phyloP scores from a whole-genome alignment of 2,113 vertebrate species.

The Epinephelus cyanopodus region DNA sequence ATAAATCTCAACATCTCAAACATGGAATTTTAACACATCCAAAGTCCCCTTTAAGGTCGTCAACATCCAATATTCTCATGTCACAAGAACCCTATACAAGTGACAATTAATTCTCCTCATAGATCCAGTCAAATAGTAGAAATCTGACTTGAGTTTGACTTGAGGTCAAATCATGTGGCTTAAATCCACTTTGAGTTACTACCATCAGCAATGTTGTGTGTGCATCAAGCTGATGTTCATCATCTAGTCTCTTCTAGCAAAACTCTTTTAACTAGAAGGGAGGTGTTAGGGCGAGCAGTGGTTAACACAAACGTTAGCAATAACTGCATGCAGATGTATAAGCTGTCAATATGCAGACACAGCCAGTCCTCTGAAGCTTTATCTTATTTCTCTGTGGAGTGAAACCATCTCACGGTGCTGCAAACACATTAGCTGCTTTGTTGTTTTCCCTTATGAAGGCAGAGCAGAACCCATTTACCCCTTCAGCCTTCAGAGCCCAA shows the following conservation, averaged over 20 bases:
- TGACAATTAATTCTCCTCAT: not conserved
- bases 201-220: not conserved
- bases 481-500: constrained; percentile 12
- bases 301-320: not conserved
- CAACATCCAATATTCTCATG: not conserved
- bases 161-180: not conserved
- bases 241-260: not conserved
- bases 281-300: not conserved
- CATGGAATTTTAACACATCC: too few species aligned
- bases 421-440: not conserved
- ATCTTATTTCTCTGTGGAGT: not conserved
- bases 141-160: not conserved
- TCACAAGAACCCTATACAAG: not conserved
- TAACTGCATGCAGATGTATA: not conserved
- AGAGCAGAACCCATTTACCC: constrained; percentile 23
- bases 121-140: not conserved
- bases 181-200: not conserved
- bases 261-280: not conserved
- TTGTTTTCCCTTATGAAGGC: not conserved
- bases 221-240: not conserved
- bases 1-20: not conserved
- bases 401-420: not conserved
- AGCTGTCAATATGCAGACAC: not conserved
- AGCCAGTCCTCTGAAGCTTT: not conserved
- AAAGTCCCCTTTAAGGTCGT: not conserved